Conservation (phyloP, 2,888 invertebrate species). For the Dasysyrphus tricinctus region DNA sequence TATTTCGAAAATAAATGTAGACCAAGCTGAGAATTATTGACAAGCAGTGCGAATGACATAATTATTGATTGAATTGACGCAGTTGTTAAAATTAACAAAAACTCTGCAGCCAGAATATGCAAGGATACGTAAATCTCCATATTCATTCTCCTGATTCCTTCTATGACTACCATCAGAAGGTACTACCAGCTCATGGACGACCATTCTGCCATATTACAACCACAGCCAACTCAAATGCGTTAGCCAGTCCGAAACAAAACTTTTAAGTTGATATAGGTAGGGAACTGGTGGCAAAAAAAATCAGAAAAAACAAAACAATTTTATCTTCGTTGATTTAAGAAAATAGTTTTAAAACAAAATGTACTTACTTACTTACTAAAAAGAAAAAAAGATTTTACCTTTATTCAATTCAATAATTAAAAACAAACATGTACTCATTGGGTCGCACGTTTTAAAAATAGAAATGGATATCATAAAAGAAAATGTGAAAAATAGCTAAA, state of each 20-base stretch:
- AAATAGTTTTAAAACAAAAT: no score
- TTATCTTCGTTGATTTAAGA: no score
- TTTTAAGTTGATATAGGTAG: constrained; percentile 1
- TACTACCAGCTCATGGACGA: neutral
- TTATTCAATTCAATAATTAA: no score
- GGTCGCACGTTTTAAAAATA: no score
- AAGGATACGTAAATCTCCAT: constrained; percentile 38
- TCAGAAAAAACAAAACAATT: no score
- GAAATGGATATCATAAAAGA: no score
- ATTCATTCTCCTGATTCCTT: neutral
- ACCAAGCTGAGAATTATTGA: constrained; percentile 35
- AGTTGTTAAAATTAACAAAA: constrained; percentile 56
- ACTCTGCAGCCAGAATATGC: constrained; percentile 5
- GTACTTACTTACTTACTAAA: no score
- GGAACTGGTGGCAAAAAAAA: neutral
- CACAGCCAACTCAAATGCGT: constrained; percentile 19
- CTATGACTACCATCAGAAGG: neutral
- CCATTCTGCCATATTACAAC: neutral
- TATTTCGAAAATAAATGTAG: neutral
- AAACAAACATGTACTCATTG: no score
- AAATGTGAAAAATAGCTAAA: no score
- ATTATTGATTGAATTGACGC: constrained; percentile 65
- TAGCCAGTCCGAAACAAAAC: neutral
- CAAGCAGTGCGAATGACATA: constrained; percentile 52
- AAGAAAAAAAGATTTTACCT: no score